phyloP scores from a whole-genome alignment of 2,888 invertebrate species.

The Poecilobothrus nobilitatus region DNA sequence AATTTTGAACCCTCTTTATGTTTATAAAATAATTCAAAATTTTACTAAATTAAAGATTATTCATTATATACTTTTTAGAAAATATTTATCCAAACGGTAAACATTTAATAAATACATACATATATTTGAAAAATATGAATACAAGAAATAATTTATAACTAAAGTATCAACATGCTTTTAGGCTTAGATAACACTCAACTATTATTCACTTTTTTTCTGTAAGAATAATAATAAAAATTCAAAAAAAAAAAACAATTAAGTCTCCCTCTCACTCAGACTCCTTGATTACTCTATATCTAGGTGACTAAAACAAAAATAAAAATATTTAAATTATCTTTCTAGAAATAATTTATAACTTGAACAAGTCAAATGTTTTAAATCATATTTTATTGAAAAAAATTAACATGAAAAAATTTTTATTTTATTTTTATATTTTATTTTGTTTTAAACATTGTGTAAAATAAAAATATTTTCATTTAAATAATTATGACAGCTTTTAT shows the following conservation, averaged over 20 bases:
- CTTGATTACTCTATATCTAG: too few relatives aligned
- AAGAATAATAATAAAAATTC: background rate
- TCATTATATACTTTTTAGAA: too few relatives aligned
- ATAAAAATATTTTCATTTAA: background rate
- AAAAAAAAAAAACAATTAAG: background rate
- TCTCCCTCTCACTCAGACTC: too few relatives aligned
- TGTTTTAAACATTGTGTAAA: too few relatives aligned
- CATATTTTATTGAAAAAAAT: background rate
- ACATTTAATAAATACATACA: too few relatives aligned
- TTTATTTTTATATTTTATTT: background rate
- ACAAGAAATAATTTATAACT: background rate
- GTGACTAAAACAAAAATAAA: too few relatives aligned
- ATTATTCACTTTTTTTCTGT: background rate
- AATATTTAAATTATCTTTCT: conserved; percentile 3
- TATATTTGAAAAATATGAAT: background rate
- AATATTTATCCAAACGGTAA: too few relatives aligned
- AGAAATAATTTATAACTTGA: conserved; percentile 6
- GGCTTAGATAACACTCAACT: background rate
- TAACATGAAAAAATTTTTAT: background rate
- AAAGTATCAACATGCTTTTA: background rate
- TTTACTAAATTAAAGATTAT: too few relatives aligned
- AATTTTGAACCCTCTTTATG: too few relatives aligned
- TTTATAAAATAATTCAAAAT: too few relatives aligned
- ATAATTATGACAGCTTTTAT: conserved; percentile 3
- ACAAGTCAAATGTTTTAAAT: conserved; percentile 5